Base-by-base conservation (phyloP, 2,888 invertebrate genomes). In the Clostera curtula region DNA sequence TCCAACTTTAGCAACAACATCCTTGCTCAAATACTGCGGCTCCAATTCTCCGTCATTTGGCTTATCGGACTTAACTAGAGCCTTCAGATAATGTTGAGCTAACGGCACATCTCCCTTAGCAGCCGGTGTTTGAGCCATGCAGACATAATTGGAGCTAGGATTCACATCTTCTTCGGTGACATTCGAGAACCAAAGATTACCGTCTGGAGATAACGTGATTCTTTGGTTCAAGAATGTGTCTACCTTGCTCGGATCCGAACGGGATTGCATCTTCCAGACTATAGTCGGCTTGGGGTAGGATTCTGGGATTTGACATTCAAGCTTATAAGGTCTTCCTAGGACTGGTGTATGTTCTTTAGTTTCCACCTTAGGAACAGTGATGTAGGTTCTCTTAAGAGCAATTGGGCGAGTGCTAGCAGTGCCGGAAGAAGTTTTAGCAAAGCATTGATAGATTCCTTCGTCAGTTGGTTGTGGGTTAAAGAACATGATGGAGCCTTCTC, bases 391-490 rank as follows among this genome's bases (percentile, higher is more conserved):
- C 20, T 48, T 66, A 0, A 76, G 56, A 12, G 30, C 42, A 2
- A 75, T 62, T 0, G 36, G 28, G n/a, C 64, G 40, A 0, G 70
- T 58, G 18, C 60, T 65, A 5, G 80, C 73, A 1, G 53, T 43
- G 0, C 80, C 80, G 2, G 38, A 35, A 1, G 55, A 33, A 1
- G 68, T 57, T 18, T 62, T 43, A 0, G 62, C 76, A 21, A 60
- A 49, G 49, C 79, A 80, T 31, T 59, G 61, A 54, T 77, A 80
- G 2, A 39, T 16, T 1, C 74, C 79, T 28, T 69, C 72, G 27
- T 72, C 69, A 2, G 53, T 34, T 0, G 53, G 40, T 13, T 53
- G 47, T 0, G 75, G 69, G 5, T 61, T 57, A 12, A 55, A 50
- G 49, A 75, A 68, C 25, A 66, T 47, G 1, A 76, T 51, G 3